These are phyloP conservation scores for Melanitta fusca DNA, from an alignment of 2,797 vertebrate genomes.

Conservation along the genomic window DNA sequence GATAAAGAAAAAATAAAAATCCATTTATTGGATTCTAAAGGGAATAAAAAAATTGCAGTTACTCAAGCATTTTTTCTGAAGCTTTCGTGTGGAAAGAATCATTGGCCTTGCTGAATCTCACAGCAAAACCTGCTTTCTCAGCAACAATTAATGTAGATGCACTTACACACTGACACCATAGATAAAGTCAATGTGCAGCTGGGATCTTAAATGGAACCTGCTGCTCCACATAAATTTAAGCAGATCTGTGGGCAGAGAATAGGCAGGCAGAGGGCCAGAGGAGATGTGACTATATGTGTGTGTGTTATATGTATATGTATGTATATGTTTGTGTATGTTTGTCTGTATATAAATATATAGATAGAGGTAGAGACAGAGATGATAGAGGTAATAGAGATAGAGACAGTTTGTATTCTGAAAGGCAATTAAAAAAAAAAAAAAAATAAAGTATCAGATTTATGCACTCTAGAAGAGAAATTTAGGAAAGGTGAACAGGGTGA, in stretches of 20 bases:
- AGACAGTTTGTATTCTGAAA: background rate
- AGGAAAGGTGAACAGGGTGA: background rate
- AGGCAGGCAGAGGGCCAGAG: background rate
- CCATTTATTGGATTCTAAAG: background rate
- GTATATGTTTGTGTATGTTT: too few species aligned
- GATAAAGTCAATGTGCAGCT: constrained; percentile 49
- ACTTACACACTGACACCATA: constrained; percentile 36
- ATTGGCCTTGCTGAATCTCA: background rate
- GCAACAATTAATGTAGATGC: constrained; percentile 23
- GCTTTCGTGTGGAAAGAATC: background rate
- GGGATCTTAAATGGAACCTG: constrained; percentile 36
- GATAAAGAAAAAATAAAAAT: background rate
- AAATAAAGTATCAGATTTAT: background rate
- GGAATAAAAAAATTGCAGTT: background rate
- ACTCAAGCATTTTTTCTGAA: background rate
- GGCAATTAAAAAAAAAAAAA: background rate
- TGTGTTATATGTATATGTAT: background rate
- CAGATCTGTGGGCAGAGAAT: background rate
- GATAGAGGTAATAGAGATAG: too few species aligned
- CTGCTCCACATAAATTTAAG: constrained; percentile 26
- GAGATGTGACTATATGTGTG: background rate
- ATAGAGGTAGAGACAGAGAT: too few species aligned
- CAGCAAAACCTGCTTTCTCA: constrained; percentile 48
- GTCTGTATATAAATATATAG: background rate
- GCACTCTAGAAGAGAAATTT: background rate